A percentile compares a stretch with the other conserved stretches of the same genome.
Conservation (phyloP, 2,113 vertebrate species). For the Microtus oregoni region DNA sequence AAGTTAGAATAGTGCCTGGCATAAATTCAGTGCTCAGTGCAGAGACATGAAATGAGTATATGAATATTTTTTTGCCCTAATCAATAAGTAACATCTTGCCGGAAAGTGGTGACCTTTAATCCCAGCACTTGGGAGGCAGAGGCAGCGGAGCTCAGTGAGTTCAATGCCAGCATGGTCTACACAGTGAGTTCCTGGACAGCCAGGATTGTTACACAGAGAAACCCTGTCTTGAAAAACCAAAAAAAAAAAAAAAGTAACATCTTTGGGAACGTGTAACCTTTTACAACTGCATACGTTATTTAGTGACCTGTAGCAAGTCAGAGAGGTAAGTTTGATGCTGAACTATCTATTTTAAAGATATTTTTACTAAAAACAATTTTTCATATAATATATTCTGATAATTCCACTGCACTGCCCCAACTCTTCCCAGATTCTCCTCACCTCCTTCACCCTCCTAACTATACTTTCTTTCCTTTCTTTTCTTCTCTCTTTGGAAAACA, state of each 20-base stretch:
- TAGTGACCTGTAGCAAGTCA: not conserved
- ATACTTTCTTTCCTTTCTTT: not conserved
- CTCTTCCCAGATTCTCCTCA: not conserved
- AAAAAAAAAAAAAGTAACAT: too few species aligned
- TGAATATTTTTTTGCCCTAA: not conserved
- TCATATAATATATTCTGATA: not conserved
- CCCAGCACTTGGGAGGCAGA: too few species aligned
- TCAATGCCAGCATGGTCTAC: too few species aligned
- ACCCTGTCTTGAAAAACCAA: too few species aligned
- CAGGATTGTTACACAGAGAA: too few species aligned
- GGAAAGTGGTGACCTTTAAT: too few species aligned
- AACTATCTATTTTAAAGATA: not conserved
- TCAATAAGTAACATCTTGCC: not conserved
- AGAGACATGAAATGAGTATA: not conserved
- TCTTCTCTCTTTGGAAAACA: not conserved
- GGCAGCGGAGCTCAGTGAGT: too few species aligned
- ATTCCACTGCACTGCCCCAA: not conserved
- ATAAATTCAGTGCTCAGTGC: not conserved
- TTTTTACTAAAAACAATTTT: not conserved
- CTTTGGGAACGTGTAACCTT: not conserved
- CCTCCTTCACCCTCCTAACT: not conserved
- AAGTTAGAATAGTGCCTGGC: not conserved
- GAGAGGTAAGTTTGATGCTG: not conserved
- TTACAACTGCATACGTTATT: not conserved
- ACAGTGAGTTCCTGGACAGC: too few species aligned